Evolutionary conservation across 2,113 vertebrate species (phyloP).

Genomic region (Muntiacus muntjak): DNA sequence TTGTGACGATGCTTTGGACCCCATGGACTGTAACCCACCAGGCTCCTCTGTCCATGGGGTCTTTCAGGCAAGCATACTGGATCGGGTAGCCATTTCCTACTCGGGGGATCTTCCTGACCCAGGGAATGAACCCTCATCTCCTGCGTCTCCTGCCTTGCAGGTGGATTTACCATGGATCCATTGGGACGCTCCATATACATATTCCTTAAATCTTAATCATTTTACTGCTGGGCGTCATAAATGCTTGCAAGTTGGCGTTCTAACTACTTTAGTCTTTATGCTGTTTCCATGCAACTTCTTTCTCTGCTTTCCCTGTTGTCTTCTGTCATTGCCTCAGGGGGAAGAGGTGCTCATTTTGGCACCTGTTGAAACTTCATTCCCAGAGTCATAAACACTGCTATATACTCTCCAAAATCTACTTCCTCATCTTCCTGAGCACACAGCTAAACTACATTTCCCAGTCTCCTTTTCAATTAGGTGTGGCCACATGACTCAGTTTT

Average conservation of each 20-base stretch:
- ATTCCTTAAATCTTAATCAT: background rate
- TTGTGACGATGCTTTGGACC: background rate
- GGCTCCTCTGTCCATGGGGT: background rate
- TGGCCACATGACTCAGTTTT: background rate
- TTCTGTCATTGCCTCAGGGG: background rate
- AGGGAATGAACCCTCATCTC: background rate
- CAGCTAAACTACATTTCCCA: background rate
- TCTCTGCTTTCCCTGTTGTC: background rate
- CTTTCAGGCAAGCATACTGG: background rate
- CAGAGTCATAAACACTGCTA: background rate
- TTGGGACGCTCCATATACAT: background rate
- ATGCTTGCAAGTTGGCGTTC: background rate
- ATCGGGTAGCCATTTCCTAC: background rate
- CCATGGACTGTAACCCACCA: background rate
- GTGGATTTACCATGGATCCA: background rate
- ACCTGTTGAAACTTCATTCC: background rate
- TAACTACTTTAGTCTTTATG: background rate
- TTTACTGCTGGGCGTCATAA: background rate
- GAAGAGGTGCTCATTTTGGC: no score
- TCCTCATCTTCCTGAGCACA: background rate
- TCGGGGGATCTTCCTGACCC: background rate
- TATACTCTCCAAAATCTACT: background rate
- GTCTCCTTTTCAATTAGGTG: background rate
- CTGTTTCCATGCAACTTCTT: background rate
- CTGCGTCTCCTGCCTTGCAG: background rate